These are phyloP conservation scores for Meteorus cinctellus DNA, from an alignment of 2,888 invertebrate genomes.

Conservation along the genomic window DNA sequence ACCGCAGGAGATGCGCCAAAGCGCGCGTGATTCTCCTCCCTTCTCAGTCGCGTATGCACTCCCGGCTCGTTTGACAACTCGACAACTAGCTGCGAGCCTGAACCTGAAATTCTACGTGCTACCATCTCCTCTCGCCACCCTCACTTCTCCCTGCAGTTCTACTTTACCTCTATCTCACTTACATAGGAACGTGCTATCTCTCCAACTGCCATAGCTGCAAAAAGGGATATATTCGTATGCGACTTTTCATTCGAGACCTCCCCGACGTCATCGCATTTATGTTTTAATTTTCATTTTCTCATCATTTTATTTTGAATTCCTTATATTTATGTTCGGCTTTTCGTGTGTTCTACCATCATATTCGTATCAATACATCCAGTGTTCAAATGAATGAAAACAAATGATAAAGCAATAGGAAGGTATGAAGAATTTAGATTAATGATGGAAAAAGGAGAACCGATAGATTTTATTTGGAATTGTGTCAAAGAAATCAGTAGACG, in stretches of 20 bases:
- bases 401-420: neutral
- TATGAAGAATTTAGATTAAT: neutral
- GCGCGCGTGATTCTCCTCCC: constrained; percentile 36
- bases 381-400: neutral
- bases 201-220: neutral
- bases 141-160: neutral
- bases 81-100: constrained; percentile 56
- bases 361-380: neutral
- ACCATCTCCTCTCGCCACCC: constrained; percentile 63
- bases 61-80: constrained; percentile 63
- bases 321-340: neutral
- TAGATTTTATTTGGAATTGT: no score
- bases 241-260: neutral
- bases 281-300: neutral
- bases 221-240: neutral
- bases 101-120: constrained; percentile 64
- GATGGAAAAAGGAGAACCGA: neutral
- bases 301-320: neutral
- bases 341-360: no score
- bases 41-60: constrained; percentile 28
- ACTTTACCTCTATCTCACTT: constrained; percentile 5
- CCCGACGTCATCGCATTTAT: neutral
- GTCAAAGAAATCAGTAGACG: no score
- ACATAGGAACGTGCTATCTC: neutral
- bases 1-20: constrained; percentile 57